These are phyloP conservation scores for Sebastes matsubarae DNA, from an alignment of 2,797 vertebrate genomes.

Conservation along the genomic window DNA sequence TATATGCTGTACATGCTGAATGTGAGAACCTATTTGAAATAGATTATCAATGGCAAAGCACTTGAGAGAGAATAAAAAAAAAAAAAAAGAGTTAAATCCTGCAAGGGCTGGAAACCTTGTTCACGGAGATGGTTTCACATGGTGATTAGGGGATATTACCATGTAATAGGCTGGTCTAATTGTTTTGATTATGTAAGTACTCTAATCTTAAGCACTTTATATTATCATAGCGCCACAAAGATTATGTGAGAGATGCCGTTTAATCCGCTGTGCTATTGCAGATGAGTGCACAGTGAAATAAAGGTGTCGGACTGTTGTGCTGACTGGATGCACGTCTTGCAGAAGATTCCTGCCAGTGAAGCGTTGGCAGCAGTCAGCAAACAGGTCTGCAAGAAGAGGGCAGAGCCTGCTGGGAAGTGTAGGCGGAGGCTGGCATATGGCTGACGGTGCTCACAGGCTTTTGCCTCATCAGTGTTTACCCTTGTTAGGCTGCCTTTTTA, in stretches of 20 bases:
- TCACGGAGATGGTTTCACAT: slow-evolving; percentile 27
- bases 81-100: slow-evolving; percentile 15
- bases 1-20: slow-evolving; percentile 31
- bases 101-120: slow-evolving; percentile 2
- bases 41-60: slow-evolving; percentile 47
- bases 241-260: slow-evolving; percentile 25
- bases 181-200: slow-evolving; percentile 52
- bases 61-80: not conserved
- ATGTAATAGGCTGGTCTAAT: slow-evolving; percentile 38
- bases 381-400: slow-evolving; percentile 66
- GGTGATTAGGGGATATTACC: slow-evolving; percentile 36
- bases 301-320: slow-evolving; percentile 75
- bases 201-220: slow-evolving; percentile 40
- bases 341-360: slow-evolving; percentile 64
- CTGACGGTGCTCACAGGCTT: slow-evolving; percentile 46
- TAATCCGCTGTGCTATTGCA: slow-evolving; percentile 45
- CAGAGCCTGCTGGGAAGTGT: slow-evolving; percentile 78
- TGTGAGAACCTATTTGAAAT: slow-evolving; percentile 42
- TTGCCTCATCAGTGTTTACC: slow-evolving; percentile 41
- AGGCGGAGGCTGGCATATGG: slow-evolving; percentile 74
- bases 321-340: slow-evolving; percentile 62
- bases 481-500: slow-evolving; percentile 48
- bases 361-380: slow-evolving; percentile 69
- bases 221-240: slow-evolving; percentile 12
- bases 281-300: slow-evolving; percentile 45